Evolutionary conservation across 2,888 invertebrate species (phyloP).

Genomic region (Nymphalis urticae): DNA sequence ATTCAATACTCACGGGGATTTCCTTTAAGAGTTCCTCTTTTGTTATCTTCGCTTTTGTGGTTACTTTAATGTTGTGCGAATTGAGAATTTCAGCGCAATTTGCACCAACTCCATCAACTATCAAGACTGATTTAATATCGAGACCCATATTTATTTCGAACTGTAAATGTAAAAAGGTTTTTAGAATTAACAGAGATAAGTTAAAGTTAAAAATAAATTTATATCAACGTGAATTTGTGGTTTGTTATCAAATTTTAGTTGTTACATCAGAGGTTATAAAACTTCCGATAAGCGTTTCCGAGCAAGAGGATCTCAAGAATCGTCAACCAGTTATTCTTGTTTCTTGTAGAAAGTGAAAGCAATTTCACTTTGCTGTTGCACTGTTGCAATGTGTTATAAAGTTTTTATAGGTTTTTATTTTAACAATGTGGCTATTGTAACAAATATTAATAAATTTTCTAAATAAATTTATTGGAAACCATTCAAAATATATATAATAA

Average conservation of each 20-base stretch:
- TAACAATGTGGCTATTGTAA: too few species aligned
- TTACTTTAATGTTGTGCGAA: constrained; percentile 89
- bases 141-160: constrained; percentile 68
- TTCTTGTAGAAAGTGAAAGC: not conserved
- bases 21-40: constrained; percentile 90
- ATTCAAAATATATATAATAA: too few species aligned
- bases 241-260: not conserved
- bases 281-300: not conserved
- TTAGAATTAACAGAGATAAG: not conserved
- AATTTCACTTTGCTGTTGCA: not conserved
- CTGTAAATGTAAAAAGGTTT: constrained; percentile 2
- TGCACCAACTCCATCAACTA: constrained; percentile 95
- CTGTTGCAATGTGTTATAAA: not conserved
- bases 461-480: too few species aligned
- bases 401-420: too few species aligned
- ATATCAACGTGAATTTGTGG: too few species aligned
- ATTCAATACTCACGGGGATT: constrained; percentile 86
- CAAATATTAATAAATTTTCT: too few species aligned
- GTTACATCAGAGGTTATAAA: constrained; percentile 1
- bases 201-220: too few species aligned
- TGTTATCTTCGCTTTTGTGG: constrained; percentile 88
- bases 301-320: not conserved
- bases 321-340: not conserved
- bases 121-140: constrained; percentile 89
- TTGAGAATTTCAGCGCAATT: constrained; percentile 91